Conservation (phyloP, 1,140 invertebrate genomes). For the Drosophila ogumai region DNA sequence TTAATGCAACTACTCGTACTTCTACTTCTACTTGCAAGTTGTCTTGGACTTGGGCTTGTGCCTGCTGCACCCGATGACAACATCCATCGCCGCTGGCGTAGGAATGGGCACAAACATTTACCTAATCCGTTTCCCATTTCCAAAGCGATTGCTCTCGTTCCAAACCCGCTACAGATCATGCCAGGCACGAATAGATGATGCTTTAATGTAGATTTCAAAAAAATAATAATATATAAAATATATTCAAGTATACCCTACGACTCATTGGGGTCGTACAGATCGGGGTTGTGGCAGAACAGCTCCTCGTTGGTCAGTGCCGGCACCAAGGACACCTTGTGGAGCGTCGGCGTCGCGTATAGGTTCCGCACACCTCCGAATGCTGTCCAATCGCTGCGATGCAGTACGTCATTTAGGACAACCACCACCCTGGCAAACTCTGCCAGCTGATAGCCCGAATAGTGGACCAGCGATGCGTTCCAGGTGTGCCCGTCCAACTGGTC, state of each 20-base stretch:
- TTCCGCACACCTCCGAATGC: constrained; percentile 93
- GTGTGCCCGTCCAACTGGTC: constrained; percentile 45
- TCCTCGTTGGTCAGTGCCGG: constrained; percentile 86
- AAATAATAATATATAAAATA: no score
- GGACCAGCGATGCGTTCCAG: constrained; percentile 92
- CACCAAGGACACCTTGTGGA: constrained; percentile 92
- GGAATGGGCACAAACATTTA: constrained; percentile 76
- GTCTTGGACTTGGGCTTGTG: constrained; percentile 16
- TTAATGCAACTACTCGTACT: constrained; percentile 63
- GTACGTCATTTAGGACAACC: constrained; percentile 90
- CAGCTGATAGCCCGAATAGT: constrained; percentile 94
- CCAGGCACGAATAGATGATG: background rate
- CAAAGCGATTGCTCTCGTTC: constrained; percentile 65
- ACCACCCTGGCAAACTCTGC: constrained; percentile 91
- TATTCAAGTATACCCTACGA: background rate
- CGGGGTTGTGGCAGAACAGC: constrained; percentile 72
- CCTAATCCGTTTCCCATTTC: constrained; percentile 78
- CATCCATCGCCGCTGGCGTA: constrained; percentile 34
- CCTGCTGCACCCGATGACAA: constrained; percentile 37
- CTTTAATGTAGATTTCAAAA: background rate
- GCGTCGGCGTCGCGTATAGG: constrained; percentile 97
- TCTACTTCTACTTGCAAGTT: background rate
- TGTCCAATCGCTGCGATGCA: constrained; percentile 90
- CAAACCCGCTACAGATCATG: background rate
- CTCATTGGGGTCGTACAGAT: constrained; percentile 52